Evolutionary conservation across 2,797 vertebrate genomes (phyloP), one percentile per base, ranked within the genome.

Genomic region (Pitangus sulphuratus): DNA sequence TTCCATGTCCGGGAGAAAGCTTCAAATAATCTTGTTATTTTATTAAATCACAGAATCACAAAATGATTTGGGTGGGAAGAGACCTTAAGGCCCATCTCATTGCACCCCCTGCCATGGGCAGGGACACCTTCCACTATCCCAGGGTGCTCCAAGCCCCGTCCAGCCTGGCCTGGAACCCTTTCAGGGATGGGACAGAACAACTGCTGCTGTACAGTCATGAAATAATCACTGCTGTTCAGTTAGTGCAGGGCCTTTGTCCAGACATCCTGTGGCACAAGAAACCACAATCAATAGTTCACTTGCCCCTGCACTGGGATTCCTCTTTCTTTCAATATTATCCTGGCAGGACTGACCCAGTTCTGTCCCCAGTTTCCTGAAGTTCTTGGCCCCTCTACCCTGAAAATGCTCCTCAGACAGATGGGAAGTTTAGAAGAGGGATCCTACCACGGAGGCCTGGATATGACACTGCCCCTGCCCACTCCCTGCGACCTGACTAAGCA

Each of bases 371-470:
- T 65, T 64, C 20, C 76, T 69, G 31, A 83, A 31, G 30, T 6
- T 45, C 22, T 70, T 61, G 30, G 15, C 21, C 33, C 21, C 28
- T 25, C 3, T 11, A 8, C 33, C n/a, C 48, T 2, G 4, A 17
- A 15, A 40, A 17, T 4, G 33, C 15, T 61, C 54, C 20, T 5
- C 50, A 83, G 58, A 24, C 21, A 40, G 4, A 53, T 21, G 15
- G 4, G 21, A 14, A 13, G 1, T 8, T 26, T 1, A 33, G n/a
- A 13, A 12, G 31, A 47, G 51, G 31, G 69, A 65, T 21, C 35
- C 28, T 16, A 1, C 30, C 3, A 0, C 5, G 35, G 39, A 54
- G n/a, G 26, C 1, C 35, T 3, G 28, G 20, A 17, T 21, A 31
- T 3, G 12, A 1, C 28, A 1, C 30, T 7, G 28, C 8, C 57